Percentiles rank a stretch among this genome's conserved stretches.
phyloP scores from a whole-genome alignment of 2,888 invertebrate genomes.

The Heliconius aoede region DNA sequence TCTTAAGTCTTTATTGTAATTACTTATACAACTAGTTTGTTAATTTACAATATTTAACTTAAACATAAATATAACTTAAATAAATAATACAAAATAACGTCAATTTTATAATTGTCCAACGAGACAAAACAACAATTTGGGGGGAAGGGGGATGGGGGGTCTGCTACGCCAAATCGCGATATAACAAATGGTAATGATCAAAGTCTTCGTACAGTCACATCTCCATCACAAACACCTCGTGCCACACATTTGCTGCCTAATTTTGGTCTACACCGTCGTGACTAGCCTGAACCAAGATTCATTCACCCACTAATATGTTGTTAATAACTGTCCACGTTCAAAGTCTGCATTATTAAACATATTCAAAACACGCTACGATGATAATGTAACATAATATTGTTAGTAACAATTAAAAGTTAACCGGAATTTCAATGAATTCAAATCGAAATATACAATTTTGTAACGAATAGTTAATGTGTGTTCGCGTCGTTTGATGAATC shows the following conservation, averaged over 20 bases:
- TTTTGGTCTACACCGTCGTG: slow-evolving; percentile 41
- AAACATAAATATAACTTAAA: slow-evolving; percentile 64
- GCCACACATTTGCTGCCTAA: slow-evolving; percentile 49
- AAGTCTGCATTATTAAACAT: slow-evolving; percentile 28
- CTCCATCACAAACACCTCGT: slow-evolving; percentile 47
- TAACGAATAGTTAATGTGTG: slow-evolving; percentile 57
- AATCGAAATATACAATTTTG: slow-evolving; percentile 68
- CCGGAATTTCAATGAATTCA: slow-evolving; percentile 63
- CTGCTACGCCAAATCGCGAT: slow-evolving; percentile 62
- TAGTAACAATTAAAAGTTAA: slow-evolving; percentile 54
- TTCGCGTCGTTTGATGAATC: slow-evolving; percentile 58
- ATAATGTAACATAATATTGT: slow-evolving; percentile 47
- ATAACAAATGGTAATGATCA: slow-evolving; percentile 55
- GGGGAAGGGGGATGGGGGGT: too few relatives aligned
- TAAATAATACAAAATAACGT: slow-evolving; percentile 82
- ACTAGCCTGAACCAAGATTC: slow-evolving; percentile 45
- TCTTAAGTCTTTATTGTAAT: slow-evolving; percentile 66
- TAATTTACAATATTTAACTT: slow-evolving; percentile 82
- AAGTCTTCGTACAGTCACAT: slow-evolving; percentile 43
- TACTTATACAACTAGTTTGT: slow-evolving; percentile 76
- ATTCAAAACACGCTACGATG: slow-evolving; percentile 45
- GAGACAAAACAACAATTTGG: slow-evolving; percentile 75
- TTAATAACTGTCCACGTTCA: slow-evolving; percentile 26
- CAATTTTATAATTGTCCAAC: slow-evolving; percentile 67
- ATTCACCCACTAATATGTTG: slow-evolving; percentile 27